A percentile compares a stretch with the other conserved stretches of the same genome.
Conservation (phyloP, 1,140 invertebrate genomes). For the Lordiphosa stackelbergi region DNA sequence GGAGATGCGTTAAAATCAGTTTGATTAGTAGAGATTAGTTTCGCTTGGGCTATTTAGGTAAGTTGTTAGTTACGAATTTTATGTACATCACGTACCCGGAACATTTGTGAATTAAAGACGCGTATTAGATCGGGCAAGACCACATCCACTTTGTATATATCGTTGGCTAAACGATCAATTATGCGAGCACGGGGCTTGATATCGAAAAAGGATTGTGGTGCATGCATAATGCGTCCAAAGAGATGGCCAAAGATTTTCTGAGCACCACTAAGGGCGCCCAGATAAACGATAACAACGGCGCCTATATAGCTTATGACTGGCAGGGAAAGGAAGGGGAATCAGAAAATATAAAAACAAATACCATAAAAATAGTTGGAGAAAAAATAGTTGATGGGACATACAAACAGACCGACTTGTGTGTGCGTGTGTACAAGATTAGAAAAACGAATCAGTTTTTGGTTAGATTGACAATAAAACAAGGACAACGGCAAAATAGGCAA, state of each 20-base stretch:
- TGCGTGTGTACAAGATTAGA: no score
- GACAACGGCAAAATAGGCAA: no score
- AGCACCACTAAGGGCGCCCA: conserved; percentile 45
- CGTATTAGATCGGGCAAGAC: conserved; percentile 72
- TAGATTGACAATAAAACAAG: no score
- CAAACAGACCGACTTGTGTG: no score
- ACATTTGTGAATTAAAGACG: conserved; percentile 67
- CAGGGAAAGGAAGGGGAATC: neutral
- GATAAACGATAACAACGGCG: conserved; percentile 32
- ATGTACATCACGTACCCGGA: conserved; percentile 69
- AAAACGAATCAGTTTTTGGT: no score
- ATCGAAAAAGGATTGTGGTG: conserved; percentile 87
- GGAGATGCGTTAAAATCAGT: conserved; percentile 5
- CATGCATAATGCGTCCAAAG: conserved; percentile 81
- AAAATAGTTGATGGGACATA: no score
- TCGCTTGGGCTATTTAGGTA: neutral
- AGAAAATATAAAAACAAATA: neutral
- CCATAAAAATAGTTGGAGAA: neutral
- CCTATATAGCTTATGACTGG: conserved; percentile 48
- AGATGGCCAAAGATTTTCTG: conserved; percentile 72
- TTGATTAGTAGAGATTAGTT: conserved; percentile 32
- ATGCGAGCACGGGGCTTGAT: conserved; percentile 85
- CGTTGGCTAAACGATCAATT: conserved; percentile 86
- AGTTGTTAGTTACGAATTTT: conserved; percentile 41
- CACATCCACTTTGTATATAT: conserved; percentile 84